A percentile compares a stretch with the other conserved stretches of the same genome.
Conservation (phyloP, 2,113 vertebrate genomes). For the Phodopus roborovskii region DNA sequence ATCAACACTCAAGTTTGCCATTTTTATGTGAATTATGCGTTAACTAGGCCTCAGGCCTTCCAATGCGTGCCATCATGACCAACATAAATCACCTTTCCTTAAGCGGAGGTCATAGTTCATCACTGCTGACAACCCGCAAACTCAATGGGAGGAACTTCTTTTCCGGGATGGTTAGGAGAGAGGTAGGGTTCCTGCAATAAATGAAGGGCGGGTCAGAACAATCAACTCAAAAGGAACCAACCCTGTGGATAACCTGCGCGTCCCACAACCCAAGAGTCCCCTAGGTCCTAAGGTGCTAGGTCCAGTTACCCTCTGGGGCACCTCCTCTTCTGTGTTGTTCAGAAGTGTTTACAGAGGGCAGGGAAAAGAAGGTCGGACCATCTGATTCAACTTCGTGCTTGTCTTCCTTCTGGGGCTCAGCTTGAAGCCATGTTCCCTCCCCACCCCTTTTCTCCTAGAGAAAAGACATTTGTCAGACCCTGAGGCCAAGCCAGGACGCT, state of each 20-base stretch:
- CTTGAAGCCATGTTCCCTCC: constrained; percentile 18
- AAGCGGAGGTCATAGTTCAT: not conserved
- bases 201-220: not conserved
- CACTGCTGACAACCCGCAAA: not conserved
- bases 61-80: not conserved
- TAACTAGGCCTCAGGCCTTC: not conserved
- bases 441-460: constrained; percentile 33
- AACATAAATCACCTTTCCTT: not conserved
- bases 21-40: constrained; percentile 4
- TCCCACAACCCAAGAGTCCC: not conserved
- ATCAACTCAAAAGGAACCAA: not conserved
- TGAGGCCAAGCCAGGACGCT: constrained; percentile 39
- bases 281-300: not conserved
- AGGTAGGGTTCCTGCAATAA: not conserved
- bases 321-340: not conserved
- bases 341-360: constrained; percentile 1
- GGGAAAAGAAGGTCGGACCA: constrained; percentile 4
- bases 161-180: not conserved
- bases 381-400: constrained; percentile 6
- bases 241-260: not conserved
- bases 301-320: not conserved
- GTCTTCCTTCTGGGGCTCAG: constrained; percentile 41
- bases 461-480: constrained; percentile 65
- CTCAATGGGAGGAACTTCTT: not conserved
- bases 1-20: not conserved